Evolutionary conservation across 2,888 invertebrate genomes (phyloP).

Genomic region (Volucella zonaria): DNA sequence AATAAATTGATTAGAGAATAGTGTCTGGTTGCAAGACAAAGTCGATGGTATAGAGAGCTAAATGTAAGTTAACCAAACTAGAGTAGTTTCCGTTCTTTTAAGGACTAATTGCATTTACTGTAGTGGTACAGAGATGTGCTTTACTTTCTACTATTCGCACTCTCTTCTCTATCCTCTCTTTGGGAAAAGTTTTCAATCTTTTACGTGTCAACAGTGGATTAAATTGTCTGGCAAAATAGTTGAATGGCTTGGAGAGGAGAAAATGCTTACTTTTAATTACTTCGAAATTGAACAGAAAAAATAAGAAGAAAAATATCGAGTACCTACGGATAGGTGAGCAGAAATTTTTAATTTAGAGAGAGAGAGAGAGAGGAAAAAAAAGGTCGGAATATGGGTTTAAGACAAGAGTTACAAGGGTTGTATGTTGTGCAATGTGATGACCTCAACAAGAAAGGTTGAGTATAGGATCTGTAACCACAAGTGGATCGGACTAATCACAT

Average conservation of each 20-base stretch:
- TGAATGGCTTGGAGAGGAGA: constrained; percentile 20
- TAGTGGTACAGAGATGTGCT: constrained; percentile 5
- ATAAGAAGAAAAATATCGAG: too few relatives aligned
- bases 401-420: too few relatives aligned
- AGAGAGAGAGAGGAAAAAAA: too few relatives aligned
- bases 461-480: too few relatives aligned
- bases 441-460: too few relatives aligned
- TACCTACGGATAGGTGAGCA: too few relatives aligned
- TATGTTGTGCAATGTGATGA: too few relatives aligned
- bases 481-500: too few relatives aligned
- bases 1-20: constrained; percentile 62
- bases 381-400: too few relatives aligned
- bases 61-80: constrained; percentile 39
- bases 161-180: neutral
- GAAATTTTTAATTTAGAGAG: too few relatives aligned
- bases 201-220: constrained; percentile 71
- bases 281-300: constrained; percentile 41
- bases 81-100: constrained; percentile 24
- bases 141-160: too few relatives aligned
- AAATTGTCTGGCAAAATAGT: constrained; percentile 37
- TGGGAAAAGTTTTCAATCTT: constrained; percentile 67
- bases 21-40: neutral
- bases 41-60: constrained; percentile 15
- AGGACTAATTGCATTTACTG: constrained; percentile 54
- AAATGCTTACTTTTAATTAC: constrained; percentile 58